Conservation (phyloP, 2,797 vertebrate genomes). For the Enteromius afrohamiltoni region DNA sequence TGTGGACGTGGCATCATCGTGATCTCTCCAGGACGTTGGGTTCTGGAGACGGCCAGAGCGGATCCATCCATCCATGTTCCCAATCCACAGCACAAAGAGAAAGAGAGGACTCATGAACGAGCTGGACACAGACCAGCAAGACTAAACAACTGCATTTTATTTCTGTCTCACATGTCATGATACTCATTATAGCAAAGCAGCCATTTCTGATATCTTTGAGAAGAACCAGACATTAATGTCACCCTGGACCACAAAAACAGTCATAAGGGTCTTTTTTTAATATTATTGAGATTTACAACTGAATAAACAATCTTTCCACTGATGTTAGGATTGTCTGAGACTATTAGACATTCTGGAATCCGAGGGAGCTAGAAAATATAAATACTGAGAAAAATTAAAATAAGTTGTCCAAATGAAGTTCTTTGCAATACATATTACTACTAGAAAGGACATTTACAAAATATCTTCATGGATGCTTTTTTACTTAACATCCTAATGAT, state of each 20-base stretch:
- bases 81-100: constrained; percentile 73
- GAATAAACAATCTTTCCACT: background rate
- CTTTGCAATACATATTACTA: too few species aligned
- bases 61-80: constrained; percentile 75
- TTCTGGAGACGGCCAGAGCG: constrained; percentile 86
- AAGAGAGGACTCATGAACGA: constrained; percentile 27
- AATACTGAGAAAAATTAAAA: too few species aligned
- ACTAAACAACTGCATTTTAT: constrained; percentile 13
- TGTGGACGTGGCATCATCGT: constrained; percentile 98
- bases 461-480: background rate
- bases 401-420: too few species aligned
- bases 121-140: background rate
- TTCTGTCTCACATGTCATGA: background rate
- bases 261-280: background rate
- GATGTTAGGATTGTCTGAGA: background rate
- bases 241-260: background rate
- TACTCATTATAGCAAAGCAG: background rate
- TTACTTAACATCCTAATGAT: background rate
- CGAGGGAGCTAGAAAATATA: background rate
- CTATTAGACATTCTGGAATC: background rate
- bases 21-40: constrained; percentile 99
- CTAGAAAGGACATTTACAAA: background rate
- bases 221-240: background rate
- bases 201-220: background rate
- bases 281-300: background rate